Conservation (phyloP, 1,140 invertebrate species). For the Euborellia annulipes region DNA sequence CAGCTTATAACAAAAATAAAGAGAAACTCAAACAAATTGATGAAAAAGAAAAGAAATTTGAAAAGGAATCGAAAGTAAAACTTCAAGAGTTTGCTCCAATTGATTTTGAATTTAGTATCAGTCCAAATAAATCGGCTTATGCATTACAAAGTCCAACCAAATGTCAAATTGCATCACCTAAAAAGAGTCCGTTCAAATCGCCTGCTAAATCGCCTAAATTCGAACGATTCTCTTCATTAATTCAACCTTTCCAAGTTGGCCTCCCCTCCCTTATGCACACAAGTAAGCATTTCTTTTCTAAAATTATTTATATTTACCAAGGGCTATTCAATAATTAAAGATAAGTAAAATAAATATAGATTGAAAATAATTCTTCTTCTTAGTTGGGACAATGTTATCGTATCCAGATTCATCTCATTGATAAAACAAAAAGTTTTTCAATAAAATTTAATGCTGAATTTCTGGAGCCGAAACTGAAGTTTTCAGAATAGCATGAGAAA, state of each 20-base stretch:
- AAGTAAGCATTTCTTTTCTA: too few species aligned
- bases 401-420: too few species aligned
- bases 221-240: conserved; percentile 39
- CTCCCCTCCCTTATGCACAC: conserved; percentile 70
- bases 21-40: conserved; percentile 32
- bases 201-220: conserved; percentile 26
- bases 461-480: too few species aligned
- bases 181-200: conserved; percentile 20
- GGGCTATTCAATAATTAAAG: too few species aligned
- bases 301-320: too few species aligned
- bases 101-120: conserved; percentile 51
- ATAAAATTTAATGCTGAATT: too few species aligned
- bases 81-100: conserved; percentile 53
- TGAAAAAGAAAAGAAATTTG: too few species aligned
- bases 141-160: conserved; percentile 44
- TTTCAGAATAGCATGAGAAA: too few species aligned
- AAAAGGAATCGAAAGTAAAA: conserved; percentile 25
- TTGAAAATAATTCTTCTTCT: too few species aligned
- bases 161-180: conserved; percentile 21
- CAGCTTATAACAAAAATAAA: conserved; percentile 25
- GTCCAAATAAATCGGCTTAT: conserved; percentile 25
- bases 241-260: conserved; percentile 35
- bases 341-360: too few species aligned
- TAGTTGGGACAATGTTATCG: too few species aligned
- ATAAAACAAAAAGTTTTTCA: too few species aligned